phyloP scores from a whole-genome alignment of 2,797 vertebrate species.

The Pseudomugil gertrudae region DNA sequence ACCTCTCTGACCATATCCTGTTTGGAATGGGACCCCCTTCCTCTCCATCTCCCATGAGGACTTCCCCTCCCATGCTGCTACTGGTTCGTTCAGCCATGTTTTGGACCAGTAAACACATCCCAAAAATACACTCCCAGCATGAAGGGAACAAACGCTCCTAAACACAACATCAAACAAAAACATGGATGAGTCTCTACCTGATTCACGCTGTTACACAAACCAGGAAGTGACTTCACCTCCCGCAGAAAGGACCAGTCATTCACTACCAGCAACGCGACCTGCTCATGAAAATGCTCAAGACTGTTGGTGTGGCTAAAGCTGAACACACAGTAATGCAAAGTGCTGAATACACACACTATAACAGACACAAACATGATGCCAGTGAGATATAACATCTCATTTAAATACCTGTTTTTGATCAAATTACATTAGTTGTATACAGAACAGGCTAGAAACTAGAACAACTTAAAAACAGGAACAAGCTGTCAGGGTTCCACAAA shows the following conservation, averaged over 20 bases:
- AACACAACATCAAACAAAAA: slow-evolving; percentile 25
- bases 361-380: too few species aligned
- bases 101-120: slow-evolving; percentile 55
- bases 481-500: too few species aligned
- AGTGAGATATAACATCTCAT: too few species aligned
- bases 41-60: slow-evolving; percentile 51
- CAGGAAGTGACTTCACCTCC: slow-evolving; percentile 65
- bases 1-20: slow-evolving; percentile 56
- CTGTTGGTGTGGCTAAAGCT: background rate
- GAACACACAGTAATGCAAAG: too few species aligned
- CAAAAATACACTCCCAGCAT: slow-evolving; percentile 63
- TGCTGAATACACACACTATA: too few species aligned
- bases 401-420: too few species aligned
- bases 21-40: slow-evolving; percentile 27
- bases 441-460: too few species aligned
- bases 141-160: slow-evolving; percentile 32
- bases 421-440: too few species aligned
- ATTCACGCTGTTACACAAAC: slow-evolving; percentile 42
- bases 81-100: slow-evolving; percentile 51
- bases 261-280: slow-evolving; percentile 20
- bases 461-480: too few species aligned
- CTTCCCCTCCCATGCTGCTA: slow-evolving; percentile 71
- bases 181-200: slow-evolving; percentile 25
- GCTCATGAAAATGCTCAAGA: slow-evolving; percentile 19
- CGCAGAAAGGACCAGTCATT: slow-evolving; percentile 30